A percentile compares a stretch with the other conserved stretches of the same genome.
Conservation (phyloP, 2,113 vertebrate species). For the Pheucticus melanocephalus region DNA sequence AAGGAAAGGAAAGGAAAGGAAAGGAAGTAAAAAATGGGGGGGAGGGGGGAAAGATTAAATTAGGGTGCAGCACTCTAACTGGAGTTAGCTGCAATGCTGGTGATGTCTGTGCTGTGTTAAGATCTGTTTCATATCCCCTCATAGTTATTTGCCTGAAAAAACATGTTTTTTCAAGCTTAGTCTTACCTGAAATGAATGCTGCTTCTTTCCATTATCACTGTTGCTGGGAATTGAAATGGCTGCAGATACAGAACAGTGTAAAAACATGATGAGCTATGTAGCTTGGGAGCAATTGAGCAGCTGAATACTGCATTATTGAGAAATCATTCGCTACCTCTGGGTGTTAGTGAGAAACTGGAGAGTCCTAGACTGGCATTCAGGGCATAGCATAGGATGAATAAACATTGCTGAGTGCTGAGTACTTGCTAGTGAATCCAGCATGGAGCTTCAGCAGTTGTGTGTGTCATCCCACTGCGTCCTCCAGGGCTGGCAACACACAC, state of each 20-base stretch:
- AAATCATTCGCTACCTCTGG: constrained; percentile 47
- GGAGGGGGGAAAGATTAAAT: not conserved
- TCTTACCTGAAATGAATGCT: constrained; percentile 3
- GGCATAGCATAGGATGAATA: constrained; percentile 33
- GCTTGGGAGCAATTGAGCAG: constrained; percentile 23
- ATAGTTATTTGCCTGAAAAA: not conserved
- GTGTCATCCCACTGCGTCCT: not conserved
- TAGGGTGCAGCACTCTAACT: not conserved
- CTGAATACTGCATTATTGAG: constrained; percentile 48
- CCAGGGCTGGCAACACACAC: not conserved
- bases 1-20: no score
- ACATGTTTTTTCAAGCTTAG: not conserved
- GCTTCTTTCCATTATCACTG: not conserved
- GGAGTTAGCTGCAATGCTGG: not conserved
- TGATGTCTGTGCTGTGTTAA: not conserved
- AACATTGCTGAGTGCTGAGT: not conserved
- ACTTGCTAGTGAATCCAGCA: not conserved
- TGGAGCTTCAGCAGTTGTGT: not conserved
- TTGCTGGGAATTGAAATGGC: constrained; percentile 34
- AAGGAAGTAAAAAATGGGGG: no score
- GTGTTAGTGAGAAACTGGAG: constrained; percentile 24
- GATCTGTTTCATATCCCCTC: not conserved
- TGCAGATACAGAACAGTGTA: constrained; percentile 15
- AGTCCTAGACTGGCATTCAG: constrained; percentile 28
- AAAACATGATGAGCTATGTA: constrained; percentile 1